Percentiles rank a stretch among this genome's conserved stretches.
Evolutionary conservation across 1,140 invertebrate species (phyloP).

Genomic region (Popillia japonica): DNA sequence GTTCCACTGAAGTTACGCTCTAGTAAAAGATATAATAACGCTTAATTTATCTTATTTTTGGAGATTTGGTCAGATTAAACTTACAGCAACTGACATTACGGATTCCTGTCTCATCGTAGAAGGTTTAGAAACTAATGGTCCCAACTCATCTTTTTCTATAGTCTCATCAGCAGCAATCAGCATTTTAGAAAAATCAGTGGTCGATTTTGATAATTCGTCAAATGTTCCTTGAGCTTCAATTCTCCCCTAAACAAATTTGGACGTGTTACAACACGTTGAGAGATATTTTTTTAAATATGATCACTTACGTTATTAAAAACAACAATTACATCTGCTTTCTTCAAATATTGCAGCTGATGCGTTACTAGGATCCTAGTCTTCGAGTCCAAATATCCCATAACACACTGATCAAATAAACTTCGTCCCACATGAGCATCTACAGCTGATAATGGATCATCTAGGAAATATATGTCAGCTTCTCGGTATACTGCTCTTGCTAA

Average conservation of each 20-base stretch:
- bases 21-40: neutral
- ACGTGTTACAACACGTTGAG: neutral
- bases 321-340: conserved; percentile 77
- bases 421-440: conserved; percentile 75
- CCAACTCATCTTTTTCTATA: conserved; percentile 49
- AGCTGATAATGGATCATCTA: conserved; percentile 84
- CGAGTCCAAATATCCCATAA: conserved; percentile 61
- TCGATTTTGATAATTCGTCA: conserved; percentile 63
- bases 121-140: neutral
- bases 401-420: conserved; percentile 73
- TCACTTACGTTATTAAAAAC: conserved; percentile 75
- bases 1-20: neutral
- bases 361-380: conserved; percentile 78
- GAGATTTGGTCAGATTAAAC: neutral
- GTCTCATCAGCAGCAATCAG: conserved; percentile 58
- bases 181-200: conserved; percentile 65
- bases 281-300: neutral
- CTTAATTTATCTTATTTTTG: neutral
- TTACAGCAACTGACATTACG: neutral
- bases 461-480: conserved; percentile 75
- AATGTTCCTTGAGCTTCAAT: conserved; percentile 68
- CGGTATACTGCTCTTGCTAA: conserved; percentile 80
- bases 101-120: neutral
- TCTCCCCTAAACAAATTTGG: conserved; percentile 61
- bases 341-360: conserved; percentile 82